A percentile compares a stretch with the other conserved stretches of the same genome.
These are phyloP conservation scores for Bombus soroeensis DNA, from an alignment of 1,140 invertebrate species.

Conservation along the genomic window DNA sequence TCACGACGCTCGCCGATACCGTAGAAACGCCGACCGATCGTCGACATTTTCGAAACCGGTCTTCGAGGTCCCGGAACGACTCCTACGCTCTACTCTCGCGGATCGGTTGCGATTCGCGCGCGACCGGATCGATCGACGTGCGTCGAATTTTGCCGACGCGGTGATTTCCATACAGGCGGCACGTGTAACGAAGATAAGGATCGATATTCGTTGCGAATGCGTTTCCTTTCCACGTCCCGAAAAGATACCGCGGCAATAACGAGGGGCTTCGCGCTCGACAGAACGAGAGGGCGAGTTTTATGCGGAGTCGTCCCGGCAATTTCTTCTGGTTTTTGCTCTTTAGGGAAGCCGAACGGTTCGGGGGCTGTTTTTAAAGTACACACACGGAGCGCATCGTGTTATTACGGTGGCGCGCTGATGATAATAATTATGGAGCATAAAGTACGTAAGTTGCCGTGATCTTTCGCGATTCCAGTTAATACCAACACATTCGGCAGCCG, in stretches of 20 bases:
- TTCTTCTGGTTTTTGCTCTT: conserved; percentile 4
- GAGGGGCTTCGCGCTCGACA: background rate
- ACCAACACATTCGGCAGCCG: background rate
- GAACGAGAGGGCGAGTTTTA: background rate
- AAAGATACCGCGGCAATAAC: conserved; percentile 23
- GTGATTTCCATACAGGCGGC: conserved; percentile 49
- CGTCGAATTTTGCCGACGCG: conserved; percentile 52
- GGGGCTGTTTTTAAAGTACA: conserved; percentile 35
- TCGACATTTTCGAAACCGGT: conserved; percentile 66
- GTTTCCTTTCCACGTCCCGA: background rate
- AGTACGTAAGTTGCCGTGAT: conserved; percentile 28
- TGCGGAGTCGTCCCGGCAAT: background rate
- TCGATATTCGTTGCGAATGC: conserved; percentile 17
- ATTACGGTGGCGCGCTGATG: conserved; percentile 20
- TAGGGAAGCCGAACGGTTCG: conserved; percentile 8
- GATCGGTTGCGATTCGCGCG: background rate
- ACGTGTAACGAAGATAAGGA: conserved; percentile 18
- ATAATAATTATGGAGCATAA: conserved; percentile 32
- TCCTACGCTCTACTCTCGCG: conserved; percentile 48
- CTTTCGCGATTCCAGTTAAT: conserved; percentile 24
- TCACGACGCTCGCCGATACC: background rate
- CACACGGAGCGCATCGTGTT: conserved; percentile 20
- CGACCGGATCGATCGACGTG: conserved; percentile 49
- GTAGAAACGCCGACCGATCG: background rate
- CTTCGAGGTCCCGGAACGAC: conserved; percentile 55